Conservation (phyloP, 2,888 invertebrate genomes). For the Folsomia manolachei region DNA sequence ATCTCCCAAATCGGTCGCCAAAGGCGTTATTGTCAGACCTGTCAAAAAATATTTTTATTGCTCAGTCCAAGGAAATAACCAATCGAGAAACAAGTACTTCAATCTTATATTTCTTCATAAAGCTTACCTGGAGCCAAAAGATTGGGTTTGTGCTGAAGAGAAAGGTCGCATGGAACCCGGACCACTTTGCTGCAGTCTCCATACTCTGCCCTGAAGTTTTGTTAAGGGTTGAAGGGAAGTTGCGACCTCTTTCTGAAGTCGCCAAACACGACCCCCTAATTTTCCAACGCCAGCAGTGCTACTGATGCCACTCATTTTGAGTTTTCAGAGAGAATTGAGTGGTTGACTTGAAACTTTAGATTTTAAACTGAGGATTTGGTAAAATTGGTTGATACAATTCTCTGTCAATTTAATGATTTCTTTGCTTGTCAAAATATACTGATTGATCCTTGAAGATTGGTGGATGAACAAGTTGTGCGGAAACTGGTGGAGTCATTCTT, state of each 20-base stretch:
- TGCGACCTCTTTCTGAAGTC: slow-evolving; percentile 16
- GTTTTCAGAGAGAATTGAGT: too few species aligned
- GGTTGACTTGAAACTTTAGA: too few species aligned
- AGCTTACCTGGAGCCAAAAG: not conserved
- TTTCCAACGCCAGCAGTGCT: not conserved
- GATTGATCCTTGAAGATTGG: too few species aligned
- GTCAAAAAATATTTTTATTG: not conserved
- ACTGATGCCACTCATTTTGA: slow-evolving; percentile 3
- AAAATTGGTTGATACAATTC: too few species aligned
- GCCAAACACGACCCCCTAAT: slow-evolving; percentile 27
- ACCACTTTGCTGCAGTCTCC: not conserved
- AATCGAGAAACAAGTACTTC: not conserved
- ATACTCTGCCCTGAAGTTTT: not conserved
- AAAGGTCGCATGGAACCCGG: not conserved
- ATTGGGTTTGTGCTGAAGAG: too few species aligned
- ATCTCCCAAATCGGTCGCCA: not conserved
- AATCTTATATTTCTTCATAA: not conserved
- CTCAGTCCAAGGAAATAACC: not conserved
- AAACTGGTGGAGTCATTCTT: not conserved
- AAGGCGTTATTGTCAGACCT: not conserved
- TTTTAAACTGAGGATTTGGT: too few species aligned
- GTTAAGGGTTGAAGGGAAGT: not conserved
- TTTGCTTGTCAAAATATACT: too few species aligned
- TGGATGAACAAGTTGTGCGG: not conserved
- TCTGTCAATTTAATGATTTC: too few species aligned